Evolutionary conservation across 1,140 invertebrate genomes (phyloP).

Genomic region (Brachionus calyciflorus): DNA sequence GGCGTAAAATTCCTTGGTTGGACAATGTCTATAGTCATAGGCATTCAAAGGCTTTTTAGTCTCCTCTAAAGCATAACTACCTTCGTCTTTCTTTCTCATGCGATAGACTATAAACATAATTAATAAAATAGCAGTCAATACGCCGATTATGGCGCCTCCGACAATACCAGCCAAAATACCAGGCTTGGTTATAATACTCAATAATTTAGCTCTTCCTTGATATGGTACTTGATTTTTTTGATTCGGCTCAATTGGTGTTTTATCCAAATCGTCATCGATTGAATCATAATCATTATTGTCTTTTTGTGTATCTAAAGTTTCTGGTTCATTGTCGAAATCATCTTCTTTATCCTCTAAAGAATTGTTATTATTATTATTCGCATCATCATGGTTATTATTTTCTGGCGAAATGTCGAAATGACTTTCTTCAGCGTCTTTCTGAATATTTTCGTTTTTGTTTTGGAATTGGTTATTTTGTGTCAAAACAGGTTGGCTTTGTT

Average conservation of each 20-base stretch:
- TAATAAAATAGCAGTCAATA: slow-evolving; percentile 92
- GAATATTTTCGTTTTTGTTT: no score
- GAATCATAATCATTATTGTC: not conserved
- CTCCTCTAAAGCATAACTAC: slow-evolving; percentile 94
- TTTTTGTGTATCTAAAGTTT: no score
- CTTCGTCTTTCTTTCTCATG: slow-evolving; percentile 99
- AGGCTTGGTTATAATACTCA: slow-evolving; percentile 80
- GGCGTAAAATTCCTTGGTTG: slow-evolving; percentile 89
- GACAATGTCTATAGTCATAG: slow-evolving; percentile 83
- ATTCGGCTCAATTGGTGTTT: not conserved
- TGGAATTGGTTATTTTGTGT: no score
- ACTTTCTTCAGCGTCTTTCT: no score
- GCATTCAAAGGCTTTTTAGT: slow-evolving; percentile 84
- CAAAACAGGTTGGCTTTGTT: no score
- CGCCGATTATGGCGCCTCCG: slow-evolving; percentile 91
- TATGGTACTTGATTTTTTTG: not conserved
- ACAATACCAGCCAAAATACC: slow-evolving; percentile 92
- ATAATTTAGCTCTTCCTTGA: slow-evolving; percentile 9
- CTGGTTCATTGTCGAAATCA: no score
- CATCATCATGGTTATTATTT: no score
- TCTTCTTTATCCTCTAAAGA: no score
- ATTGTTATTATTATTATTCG: no score
- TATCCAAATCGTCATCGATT: not conserved
- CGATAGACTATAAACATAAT: slow-evolving; percentile 98
- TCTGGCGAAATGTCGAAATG: no score